Conservation (phyloP, 2,797 vertebrate genomes). For the Pachyuromys duprasi region DNA sequence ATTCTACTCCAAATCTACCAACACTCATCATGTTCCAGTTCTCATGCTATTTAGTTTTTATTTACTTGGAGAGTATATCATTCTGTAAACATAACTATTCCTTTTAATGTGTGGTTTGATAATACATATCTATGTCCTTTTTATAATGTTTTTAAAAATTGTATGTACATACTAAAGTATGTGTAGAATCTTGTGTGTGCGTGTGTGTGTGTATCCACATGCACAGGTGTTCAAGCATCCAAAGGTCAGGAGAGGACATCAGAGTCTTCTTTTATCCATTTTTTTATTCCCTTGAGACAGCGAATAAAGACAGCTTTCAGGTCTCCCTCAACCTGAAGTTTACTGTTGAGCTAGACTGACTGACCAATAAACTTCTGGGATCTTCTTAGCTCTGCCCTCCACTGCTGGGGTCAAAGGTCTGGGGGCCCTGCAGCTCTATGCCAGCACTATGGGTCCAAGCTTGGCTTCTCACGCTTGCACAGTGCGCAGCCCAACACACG, state of each 20-base stretch:
- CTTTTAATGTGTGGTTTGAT: background rate
- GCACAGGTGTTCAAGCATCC: background rate
- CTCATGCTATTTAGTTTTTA: background rate
- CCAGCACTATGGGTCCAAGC: background rate
- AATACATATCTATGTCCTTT: background rate
- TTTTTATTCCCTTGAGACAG: background rate
- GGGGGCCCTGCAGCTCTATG: background rate
- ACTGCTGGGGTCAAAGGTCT: background rate
- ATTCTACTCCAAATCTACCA: background rate
- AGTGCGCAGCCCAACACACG: too few relatives aligned
- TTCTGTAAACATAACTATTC: slow-evolving; percentile 1
- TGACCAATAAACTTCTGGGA: too few relatives aligned
- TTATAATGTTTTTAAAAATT: background rate
- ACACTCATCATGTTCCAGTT: background rate
- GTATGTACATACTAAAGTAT: background rate
- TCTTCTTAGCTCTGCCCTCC: background rate
- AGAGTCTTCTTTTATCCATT: background rate
- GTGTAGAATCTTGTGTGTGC: background rate
- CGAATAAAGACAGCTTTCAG: background rate
- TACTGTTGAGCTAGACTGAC: background rate
- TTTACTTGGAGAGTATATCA: background rate
- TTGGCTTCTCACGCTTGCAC: background rate
- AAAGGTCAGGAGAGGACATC: background rate
- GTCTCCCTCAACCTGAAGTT: background rate
- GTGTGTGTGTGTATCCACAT: too few relatives aligned